A percentile compares a stretch with the other conserved stretches of the same genome.
Conservation (phyloP, 1,140 invertebrate genomes). For the Coenobita brevimanus region DNA sequence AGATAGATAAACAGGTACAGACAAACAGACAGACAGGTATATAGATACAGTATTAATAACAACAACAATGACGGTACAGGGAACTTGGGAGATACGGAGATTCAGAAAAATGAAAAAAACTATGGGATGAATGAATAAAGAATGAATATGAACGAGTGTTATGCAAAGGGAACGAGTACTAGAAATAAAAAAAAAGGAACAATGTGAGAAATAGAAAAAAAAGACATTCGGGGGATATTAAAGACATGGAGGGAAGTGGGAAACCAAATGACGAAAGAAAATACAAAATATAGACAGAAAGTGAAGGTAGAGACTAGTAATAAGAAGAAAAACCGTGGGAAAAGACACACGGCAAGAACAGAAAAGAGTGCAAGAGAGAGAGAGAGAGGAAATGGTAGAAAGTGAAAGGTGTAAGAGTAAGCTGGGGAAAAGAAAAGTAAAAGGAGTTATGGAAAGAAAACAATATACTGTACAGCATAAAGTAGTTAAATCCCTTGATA, state of each 20-base stretch:
- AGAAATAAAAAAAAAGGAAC: neutral
- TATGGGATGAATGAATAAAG: neutral
- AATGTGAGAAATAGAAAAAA: neutral
- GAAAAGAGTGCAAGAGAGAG: neutral
- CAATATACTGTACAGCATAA: too few species aligned
- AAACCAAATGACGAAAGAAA: neutral
- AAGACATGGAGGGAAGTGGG: neutral
- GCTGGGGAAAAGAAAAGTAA: too few species aligned
- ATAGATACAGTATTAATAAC: too few species aligned
- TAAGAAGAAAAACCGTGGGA: neutral
- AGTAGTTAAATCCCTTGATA: too few species aligned
- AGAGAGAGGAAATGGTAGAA: neutral
- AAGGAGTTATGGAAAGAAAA: too few species aligned
- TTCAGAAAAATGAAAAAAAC: neutral
- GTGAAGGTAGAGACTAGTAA: neutral
- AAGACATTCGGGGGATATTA: neutral
- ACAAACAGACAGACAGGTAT: too few species aligned
- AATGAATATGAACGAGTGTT: neutral
- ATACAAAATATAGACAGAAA: neutral
- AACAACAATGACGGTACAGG: too few species aligned
- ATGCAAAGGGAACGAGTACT: neutral
- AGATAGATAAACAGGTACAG: too few species aligned
- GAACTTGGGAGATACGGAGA: neutral
- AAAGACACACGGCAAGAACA: neutral
- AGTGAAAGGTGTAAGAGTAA: too few species aligned